A percentile compares a stretch with the other conserved stretches of the same genome.
Conservation (phyloP, 2,888 invertebrate genomes). For the Nineta flava region DNA sequence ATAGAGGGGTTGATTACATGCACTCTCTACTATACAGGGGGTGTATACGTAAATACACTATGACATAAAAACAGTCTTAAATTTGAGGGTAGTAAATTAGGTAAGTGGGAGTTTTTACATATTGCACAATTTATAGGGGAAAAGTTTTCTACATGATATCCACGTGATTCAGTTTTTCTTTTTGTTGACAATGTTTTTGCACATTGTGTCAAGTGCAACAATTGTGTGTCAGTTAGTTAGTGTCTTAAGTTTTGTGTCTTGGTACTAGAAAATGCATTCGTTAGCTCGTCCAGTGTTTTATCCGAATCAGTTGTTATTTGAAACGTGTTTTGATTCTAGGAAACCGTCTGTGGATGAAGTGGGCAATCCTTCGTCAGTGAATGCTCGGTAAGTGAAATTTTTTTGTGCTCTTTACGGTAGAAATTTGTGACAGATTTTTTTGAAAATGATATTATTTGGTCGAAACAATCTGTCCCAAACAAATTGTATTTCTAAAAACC, state of each 20-base stretch:
- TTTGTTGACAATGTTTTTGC: no score
- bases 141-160: not conserved
- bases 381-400: constrained; percentile 63
- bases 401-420: no score
- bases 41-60: not conserved
- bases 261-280: no score
- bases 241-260: no score
- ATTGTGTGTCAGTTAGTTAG: no score
- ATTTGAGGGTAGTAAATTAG: no score
- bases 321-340: constrained; percentile 42
- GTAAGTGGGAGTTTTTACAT: not conserved
- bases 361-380: constrained; percentile 68
- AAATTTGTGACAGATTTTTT: constrained; percentile 10
- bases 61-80: no score
- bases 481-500: no score
- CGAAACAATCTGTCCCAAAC: not conserved
- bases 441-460: not conserved
- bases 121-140: not conserved
- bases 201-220: no score
- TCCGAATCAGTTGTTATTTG: no score
- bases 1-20: not conserved
- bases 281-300: no score
- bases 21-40: not conserved
- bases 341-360: constrained; percentile 78
- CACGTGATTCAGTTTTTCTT: no score